Percentiles rank a stretch among this genome's conserved stretches.
phyloP scores from a whole-genome alignment of 2,888 invertebrate species.

The Eilema sororculum region DNA sequence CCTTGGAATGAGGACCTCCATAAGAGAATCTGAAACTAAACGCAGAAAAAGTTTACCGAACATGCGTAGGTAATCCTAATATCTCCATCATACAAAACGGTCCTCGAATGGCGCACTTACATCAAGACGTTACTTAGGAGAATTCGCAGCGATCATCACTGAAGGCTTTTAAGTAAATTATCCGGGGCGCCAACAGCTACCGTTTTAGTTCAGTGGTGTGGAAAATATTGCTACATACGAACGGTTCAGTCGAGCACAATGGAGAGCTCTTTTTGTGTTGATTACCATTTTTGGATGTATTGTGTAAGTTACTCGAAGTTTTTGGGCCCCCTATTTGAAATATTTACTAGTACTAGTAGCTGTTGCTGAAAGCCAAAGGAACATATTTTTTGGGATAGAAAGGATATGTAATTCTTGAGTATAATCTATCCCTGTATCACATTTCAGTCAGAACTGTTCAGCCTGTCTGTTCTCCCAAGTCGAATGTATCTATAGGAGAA shows the following conservation, averaged over 20 bases:
- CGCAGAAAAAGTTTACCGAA: neutral
- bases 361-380: too few relatives aligned
- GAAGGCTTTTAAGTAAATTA: conserved; percentile 49
- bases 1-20: neutral
- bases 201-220: conserved; percentile 44
- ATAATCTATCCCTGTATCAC: too few relatives aligned
- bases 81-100: conserved; percentile 7
- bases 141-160: conserved; percentile 38
- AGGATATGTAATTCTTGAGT: too few relatives aligned
- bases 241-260: conserved; percentile 17
- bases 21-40: neutral
- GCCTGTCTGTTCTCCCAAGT: too few relatives aligned
- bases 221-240: conserved; percentile 38
- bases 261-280: neutral
- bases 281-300: conserved; percentile 4
- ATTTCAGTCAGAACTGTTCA: too few relatives aligned
- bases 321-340: too few relatives aligned
- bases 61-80: conserved; percentile 7
- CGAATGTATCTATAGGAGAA: too few relatives aligned
- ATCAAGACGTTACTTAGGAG: conserved; percentile 40
- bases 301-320: too few relatives aligned
- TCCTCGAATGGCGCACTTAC: conserved; percentile 29
- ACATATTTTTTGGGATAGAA: too few relatives aligned
- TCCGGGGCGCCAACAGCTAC: conserved; percentile 26
- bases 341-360: too few relatives aligned